These are phyloP conservation scores for Pogonomyrmex californicus DNA, from an alignment of 1,140 invertebrate species.

Conservation along the genomic window DNA sequence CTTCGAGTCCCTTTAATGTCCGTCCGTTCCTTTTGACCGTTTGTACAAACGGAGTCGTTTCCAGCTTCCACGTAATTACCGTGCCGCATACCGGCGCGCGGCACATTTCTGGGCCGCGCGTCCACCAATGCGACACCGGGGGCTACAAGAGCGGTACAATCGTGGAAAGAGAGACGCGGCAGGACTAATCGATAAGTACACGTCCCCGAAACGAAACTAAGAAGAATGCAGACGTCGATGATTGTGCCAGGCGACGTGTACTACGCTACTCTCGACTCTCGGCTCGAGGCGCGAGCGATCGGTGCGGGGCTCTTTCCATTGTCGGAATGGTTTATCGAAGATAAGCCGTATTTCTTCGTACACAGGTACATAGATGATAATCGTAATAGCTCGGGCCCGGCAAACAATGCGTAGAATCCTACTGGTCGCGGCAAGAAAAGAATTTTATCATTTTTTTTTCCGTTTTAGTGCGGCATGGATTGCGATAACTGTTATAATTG, in stretches of 20 bases:
- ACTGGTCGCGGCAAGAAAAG: neutral
- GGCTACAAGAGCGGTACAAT: conserved; percentile 74
- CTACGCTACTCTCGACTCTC: neutral
- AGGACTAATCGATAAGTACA: conserved; percentile 75
- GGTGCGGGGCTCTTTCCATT: neutral
- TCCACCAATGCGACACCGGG: conserved; percentile 69
- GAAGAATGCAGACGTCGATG: conserved; percentile 69
- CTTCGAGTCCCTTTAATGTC: conserved; percentile 46
- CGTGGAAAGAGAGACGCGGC: conserved; percentile 70
- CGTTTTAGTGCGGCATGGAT: no score
- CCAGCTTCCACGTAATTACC: conserved; percentile 74
- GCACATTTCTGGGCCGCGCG: conserved; percentile 71
- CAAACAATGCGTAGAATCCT: neutral
- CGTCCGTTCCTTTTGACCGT: conserved; percentile 43
- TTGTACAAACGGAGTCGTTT: conserved; percentile 55
- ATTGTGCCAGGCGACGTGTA: neutral
- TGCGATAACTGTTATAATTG: no score
- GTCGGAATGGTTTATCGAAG: neutral
- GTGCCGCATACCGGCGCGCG: conserved; percentile 70
- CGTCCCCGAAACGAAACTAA: conserved; percentile 73
- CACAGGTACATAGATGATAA: neutral
- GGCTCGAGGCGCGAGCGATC: neutral
- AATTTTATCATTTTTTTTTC: neutral
- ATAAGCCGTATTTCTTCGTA: neutral
- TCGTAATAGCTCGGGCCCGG: neutral